These are phyloP conservation scores for Diglossa cyanea DNA, from an alignment of 2,797 vertebrate species.

Conservation along the genomic window DNA sequence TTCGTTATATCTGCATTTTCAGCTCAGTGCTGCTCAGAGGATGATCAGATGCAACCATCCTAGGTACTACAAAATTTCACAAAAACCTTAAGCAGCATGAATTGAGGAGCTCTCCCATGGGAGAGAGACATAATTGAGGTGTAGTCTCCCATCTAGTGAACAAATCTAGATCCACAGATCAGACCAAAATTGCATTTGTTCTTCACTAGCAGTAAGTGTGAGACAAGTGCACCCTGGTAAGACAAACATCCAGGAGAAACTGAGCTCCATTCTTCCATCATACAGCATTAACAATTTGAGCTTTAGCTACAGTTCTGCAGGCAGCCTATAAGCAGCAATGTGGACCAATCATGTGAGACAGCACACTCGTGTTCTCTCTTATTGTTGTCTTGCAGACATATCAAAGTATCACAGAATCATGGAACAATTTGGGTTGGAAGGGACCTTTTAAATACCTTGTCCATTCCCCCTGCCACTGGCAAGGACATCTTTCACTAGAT, in stretches of 20 bases:
- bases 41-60: background rate
- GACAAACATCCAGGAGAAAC: background rate
- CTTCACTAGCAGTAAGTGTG: background rate
- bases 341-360: background rate
- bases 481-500: background rate
- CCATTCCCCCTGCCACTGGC: accelerated
- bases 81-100: background rate
- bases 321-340: background rate
- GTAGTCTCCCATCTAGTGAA: background rate
- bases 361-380: background rate
- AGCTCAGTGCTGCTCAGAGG: background rate
- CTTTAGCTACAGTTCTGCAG: background rate
- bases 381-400: background rate
- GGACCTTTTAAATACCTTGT: background rate
- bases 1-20: background rate
- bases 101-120: background rate
- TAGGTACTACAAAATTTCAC: background rate
- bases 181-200: background rate
- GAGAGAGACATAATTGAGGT: background rate
- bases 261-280: background rate
- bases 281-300: background rate
- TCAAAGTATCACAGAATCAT: background rate
- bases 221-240: background rate
- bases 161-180: background rate
- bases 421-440: background rate